Evolutionary conservation across 2,888 invertebrate genomes (phyloP), one percentile per base, ranked within the genome.

Genomic region (Drosophila antonietae): DNA sequence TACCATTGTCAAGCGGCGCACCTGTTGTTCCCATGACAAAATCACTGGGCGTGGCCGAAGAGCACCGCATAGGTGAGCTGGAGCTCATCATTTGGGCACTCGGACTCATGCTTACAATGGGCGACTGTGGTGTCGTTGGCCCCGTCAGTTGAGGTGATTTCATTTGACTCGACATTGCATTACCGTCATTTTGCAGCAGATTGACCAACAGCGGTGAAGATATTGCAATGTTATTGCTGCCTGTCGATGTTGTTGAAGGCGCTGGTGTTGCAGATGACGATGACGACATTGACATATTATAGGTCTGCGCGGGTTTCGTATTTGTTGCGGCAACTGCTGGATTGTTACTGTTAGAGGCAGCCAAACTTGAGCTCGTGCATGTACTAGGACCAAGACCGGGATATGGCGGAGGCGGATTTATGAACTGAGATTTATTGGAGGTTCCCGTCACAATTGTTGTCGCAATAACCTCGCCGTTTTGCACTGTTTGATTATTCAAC

Each of bases 131-230:
- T 56, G 84, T 75, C 52, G 75, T 62, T 65, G 78, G 66, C 51
- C 74, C 79, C 15, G 83, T 70, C 58, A 76, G 55, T 61, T 88
- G 89, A 1, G 88, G 84, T 53, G 92, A 87, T 80, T 90, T 90
- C 60, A 91, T 81, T 88, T 91, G 91, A 72, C 77, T 87, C 64
- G 84, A 79, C 70, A 77, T 78, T 46, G 83, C 75, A 65, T 89
- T 90, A 37, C 90, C 96, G 90, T 97, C 97, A 91, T 97, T 98
- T 93, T 98, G 98, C 85, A 98, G 94, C 81, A 98, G 93, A 93
- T 98, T 98, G 39, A 98, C 98, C 78, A 98, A 94, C 80, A 98
- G 93, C 28, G 98, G 98, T 90, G 98, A 98, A 78, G 95, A 97
- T 92, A 96, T 95, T 65, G 96, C 96, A 80, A 96, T 96, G 74